Evolutionary conservation across 1,140 invertebrate genomes (phyloP).

Genomic region (silkworm (Bombyx mori)): ASM3026992v2 NC_085127.1:4484001-4484500

Average conservation of each 20-base stretch:
- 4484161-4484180: not conserved
- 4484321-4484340: slow-evolving; percentile 18
- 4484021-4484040: slow-evolving; percentile 54
- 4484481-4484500: slow-evolving; percentile 60
- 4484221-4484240: slow-evolving; percentile 5
- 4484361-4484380: slow-evolving; percentile 11
- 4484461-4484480: slow-evolving; percentile 72
- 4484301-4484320: slow-evolving; percentile 4
- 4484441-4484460: slow-evolving; percentile 53
- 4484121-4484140: slow-evolving; percentile 1
- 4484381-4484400: slow-evolving; percentile 29
- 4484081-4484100: slow-evolving; percentile 53
- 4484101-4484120: slow-evolving; percentile 1
- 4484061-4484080: slow-evolving; percentile 73
- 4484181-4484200: not conserved
- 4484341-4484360: slow-evolving; percentile 13
- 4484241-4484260: slow-evolving; percentile 6
- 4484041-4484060: slow-evolving; percentile 72
- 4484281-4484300: not conserved
- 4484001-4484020: slow-evolving; percentile 20
- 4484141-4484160: slow-evolving; percentile 5
- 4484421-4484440: slow-evolving; percentile 31
- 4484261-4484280: slow-evolving; percentile 1
- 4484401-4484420: slow-evolving; percentile 26
- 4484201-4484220: not conserved